Conservation (phyloP, 2,797 vertebrate genomes). For the Vultur gryphus region DNA sequence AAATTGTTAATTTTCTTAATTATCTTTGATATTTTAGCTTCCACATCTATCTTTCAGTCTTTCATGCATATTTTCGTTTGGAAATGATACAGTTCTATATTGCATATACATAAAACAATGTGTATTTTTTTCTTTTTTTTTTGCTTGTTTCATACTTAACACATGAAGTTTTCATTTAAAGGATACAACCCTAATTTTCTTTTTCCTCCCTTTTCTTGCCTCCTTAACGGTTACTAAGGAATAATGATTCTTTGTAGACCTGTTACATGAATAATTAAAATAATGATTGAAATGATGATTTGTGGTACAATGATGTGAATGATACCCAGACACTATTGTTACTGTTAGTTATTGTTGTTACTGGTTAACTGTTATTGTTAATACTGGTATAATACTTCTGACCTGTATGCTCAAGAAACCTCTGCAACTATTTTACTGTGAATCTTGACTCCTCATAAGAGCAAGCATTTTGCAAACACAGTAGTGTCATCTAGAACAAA, state of each 20-base stretch:
- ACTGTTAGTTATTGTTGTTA: too few species aligned
- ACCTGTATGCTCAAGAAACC: not conserved
- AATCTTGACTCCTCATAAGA: not conserved
- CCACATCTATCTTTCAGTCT: slow-evolving; percentile 22
- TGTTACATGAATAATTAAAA: slow-evolving; percentile 5
- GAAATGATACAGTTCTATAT: not conserved
- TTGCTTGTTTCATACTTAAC: not conserved
- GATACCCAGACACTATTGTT: not conserved
- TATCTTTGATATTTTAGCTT: slow-evolving; percentile 59
- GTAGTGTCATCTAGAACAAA: not conserved
- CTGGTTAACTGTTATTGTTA: not conserved
- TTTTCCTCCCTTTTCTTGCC: not conserved
- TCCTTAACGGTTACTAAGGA: not conserved
- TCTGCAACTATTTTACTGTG: not conserved
- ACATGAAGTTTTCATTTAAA: slow-evolving; percentile 57
- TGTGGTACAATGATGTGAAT: not conserved
- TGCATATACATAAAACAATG: not conserved
- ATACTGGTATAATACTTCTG: not conserved
- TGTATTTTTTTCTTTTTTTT: not conserved
- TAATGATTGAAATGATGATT: not conserved
- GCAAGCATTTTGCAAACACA: not conserved
- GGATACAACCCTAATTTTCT: not conserved
- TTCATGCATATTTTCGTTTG: not conserved
- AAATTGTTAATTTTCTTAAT: slow-evolving; percentile 66
- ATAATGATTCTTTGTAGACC: not conserved